Percentiles rank a stretch among this genome's conserved stretches.
Evolutionary conservation across 2,888 invertebrate genomes (phyloP).

Genomic region (Ctenicera cuprea): DNA sequence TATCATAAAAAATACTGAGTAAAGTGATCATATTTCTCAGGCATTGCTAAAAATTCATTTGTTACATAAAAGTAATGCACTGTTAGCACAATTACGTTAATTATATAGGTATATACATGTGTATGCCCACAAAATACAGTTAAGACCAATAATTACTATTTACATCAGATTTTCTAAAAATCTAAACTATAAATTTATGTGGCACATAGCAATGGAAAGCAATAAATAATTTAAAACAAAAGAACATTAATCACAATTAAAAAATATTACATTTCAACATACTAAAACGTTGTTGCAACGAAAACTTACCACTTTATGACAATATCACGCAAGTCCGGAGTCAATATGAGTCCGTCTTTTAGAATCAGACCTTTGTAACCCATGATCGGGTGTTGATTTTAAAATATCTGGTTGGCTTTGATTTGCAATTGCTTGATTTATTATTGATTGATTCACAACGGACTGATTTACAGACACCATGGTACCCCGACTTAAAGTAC

Average conservation of each 20-base stretch:
- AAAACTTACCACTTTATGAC: slow-evolving; percentile 48
- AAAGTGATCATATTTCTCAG: slow-evolving; percentile 36
- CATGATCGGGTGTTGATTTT: slow-evolving; percentile 90
- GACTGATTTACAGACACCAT: slow-evolving; percentile 72
- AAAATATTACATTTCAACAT: slow-evolving; percentile 45
- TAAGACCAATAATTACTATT: slow-evolving; percentile 41
- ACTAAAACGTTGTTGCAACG: slow-evolving; percentile 52
- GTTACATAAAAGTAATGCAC: slow-evolving; percentile 44
- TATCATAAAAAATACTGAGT: slow-evolving; percentile 50
- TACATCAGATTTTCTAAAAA: slow-evolving; percentile 46
- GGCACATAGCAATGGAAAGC: slow-evolving; percentile 50
- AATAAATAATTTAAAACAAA: slow-evolving; percentile 49
- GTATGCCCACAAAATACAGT: slow-evolving; percentile 51
- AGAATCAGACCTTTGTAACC: slow-evolving; percentile 73
- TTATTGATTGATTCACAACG: slow-evolving; percentile 69
- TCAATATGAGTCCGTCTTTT: slow-evolving; percentile 73
- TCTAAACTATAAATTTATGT: slow-evolving; percentile 43
- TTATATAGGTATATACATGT: slow-evolving; percentile 44
- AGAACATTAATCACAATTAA: slow-evolving; percentile 43
- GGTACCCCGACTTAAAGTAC: slow-evolving; percentile 79
- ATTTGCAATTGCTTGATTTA: slow-evolving; percentile 64
- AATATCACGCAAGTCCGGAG: slow-evolving; percentile 72
- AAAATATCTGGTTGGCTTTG: slow-evolving; percentile 85
- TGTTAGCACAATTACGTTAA: slow-evolving; percentile 42
- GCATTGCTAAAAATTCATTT: slow-evolving; percentile 43